A percentile compares a stretch with the other conserved stretches of the same genome.
phyloP scores from a whole-genome alignment of 2,888 invertebrate species.

The Ethmia dodecea region DNA sequence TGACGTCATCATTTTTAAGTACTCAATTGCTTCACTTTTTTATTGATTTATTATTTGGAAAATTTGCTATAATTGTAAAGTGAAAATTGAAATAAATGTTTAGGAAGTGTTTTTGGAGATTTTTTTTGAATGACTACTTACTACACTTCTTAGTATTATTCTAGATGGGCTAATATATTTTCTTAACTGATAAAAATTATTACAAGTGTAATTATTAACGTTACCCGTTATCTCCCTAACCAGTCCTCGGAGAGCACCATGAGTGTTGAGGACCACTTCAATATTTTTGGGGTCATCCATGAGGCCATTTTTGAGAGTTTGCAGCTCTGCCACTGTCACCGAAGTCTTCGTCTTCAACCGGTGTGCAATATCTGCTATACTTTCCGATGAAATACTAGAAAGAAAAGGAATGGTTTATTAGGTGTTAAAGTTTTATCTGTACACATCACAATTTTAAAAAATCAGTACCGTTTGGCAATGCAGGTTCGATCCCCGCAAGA shows the following conservation, averaged over 20 bases:
- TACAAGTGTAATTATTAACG: not conserved
- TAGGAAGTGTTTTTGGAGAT: no score
- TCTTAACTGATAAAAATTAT: no score
- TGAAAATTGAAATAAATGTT: no score
- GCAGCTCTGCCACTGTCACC: conserved; percentile 37
- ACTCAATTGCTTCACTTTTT: no score
- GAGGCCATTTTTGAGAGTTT: conserved; percentile 49
- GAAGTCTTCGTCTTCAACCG: conserved; percentile 51
- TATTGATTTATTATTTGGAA: no score
- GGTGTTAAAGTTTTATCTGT: not conserved
- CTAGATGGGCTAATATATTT: no score
- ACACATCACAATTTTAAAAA: not conserved
- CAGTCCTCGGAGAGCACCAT: conserved; percentile 64
- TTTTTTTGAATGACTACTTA: no score
- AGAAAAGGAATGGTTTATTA: not conserved
- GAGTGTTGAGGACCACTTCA: conserved; percentile 38
- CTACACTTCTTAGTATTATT: no score
- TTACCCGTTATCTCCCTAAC: conserved; percentile 71
- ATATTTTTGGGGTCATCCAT: conserved; percentile 46
- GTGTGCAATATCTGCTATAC: conserved; percentile 36
- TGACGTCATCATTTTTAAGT: no score
- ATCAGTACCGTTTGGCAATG: not conserved
- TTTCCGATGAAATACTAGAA: conserved; percentile 35
- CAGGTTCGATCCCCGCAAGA: no score
- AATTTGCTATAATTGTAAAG: no score